These are phyloP conservation scores for Drosophila leontia DNA, from an alignment of 1,140 invertebrate species.

Conservation along the genomic window DNA sequence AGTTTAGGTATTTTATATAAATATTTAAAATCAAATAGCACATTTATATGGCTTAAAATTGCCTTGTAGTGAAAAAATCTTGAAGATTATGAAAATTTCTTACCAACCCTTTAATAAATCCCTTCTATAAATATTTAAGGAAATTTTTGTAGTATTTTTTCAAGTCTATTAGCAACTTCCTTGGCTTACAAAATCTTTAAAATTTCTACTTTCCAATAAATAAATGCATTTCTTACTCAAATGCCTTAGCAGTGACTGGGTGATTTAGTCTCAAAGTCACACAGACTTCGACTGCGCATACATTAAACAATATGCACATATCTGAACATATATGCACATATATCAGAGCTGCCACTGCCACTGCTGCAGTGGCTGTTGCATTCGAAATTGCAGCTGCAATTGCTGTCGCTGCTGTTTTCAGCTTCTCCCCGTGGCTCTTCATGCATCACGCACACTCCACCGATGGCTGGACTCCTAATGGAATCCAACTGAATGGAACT, in stretches of 20 bases:
- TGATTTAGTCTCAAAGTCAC: conserved; percentile 5
- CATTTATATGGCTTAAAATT: no score
- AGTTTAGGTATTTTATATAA: not conserved
- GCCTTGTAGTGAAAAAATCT: no score
- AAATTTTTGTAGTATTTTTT: no score
- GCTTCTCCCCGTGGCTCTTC: conserved; percentile 7
- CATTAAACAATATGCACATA: conserved; percentile 49
- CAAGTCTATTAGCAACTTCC: not conserved
- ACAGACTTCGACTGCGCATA: conserved; percentile 54
- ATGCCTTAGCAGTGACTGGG: not conserved
- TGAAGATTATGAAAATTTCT: not conserved
- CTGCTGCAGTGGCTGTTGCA: not conserved
- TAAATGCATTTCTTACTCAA: not conserved
- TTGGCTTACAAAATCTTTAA: not conserved
- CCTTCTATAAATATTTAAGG: no score
- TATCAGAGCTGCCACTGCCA: not conserved
- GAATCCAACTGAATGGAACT: conserved; percentile 42
- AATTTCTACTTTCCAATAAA: not conserved
- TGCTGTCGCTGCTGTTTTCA: conserved; percentile 29
- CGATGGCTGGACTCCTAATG: conserved; percentile 55
- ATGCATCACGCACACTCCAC: conserved; percentile 33
- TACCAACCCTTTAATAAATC: not conserved
- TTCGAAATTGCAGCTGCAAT: conserved; percentile 3
- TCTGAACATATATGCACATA: conserved; percentile 24
- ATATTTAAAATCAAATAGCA: not conserved